A percentile compares a stretch with the other conserved stretches of the same genome.
phyloP scores from a whole-genome alignment of 2,113 vertebrate genomes.

The Aramus guarauna region DNA sequence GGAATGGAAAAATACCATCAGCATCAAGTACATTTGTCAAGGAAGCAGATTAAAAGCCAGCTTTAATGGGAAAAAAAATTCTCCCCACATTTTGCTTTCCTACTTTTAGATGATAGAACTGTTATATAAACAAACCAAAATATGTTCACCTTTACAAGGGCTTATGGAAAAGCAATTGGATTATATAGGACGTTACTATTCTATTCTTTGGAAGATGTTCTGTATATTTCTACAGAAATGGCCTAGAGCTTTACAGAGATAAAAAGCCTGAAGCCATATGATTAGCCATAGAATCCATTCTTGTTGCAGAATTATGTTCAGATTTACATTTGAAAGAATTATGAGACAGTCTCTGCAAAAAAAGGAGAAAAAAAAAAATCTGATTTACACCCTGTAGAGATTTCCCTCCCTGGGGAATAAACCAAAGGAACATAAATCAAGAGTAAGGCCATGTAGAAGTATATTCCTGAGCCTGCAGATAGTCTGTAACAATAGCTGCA shows the following conservation, averaged over 20 bases:
- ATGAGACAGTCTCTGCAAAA: not conserved
- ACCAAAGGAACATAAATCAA: slow-evolving; percentile 5
- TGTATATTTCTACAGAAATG: slow-evolving; percentile 15
- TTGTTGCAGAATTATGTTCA: slow-evolving; percentile 31
- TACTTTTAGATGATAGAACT: not conserved
- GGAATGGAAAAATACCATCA: slow-evolving; percentile 60
- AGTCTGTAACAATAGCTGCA: not conserved
- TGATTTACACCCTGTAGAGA: slow-evolving; percentile 23
- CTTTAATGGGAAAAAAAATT: slow-evolving; percentile 27
- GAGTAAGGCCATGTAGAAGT: not conserved
- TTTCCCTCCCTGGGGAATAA: slow-evolving; percentile 17
- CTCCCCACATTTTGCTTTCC: not conserved
- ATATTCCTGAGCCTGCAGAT: not conserved
- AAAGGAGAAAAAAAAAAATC: not conserved
- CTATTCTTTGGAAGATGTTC: slow-evolving; percentile 27
- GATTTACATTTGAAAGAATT: slow-evolving; percentile 61
- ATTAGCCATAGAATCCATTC: not conserved
- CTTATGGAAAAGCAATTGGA: slow-evolving; percentile 7
- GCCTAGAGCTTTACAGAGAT: not conserved
- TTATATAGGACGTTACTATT: not conserved
- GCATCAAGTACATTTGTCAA: slow-evolving; percentile 46
- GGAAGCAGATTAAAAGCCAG: slow-evolving; percentile 56
- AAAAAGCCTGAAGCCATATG: not conserved
- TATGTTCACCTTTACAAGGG: slow-evolving; percentile 3
- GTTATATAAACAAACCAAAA: slow-evolving; percentile 43